These are phyloP conservation scores for Mythimna lalbum DNA, from an alignment of 2,888 invertebrate genomes.

Conservation along the genomic window DNA sequence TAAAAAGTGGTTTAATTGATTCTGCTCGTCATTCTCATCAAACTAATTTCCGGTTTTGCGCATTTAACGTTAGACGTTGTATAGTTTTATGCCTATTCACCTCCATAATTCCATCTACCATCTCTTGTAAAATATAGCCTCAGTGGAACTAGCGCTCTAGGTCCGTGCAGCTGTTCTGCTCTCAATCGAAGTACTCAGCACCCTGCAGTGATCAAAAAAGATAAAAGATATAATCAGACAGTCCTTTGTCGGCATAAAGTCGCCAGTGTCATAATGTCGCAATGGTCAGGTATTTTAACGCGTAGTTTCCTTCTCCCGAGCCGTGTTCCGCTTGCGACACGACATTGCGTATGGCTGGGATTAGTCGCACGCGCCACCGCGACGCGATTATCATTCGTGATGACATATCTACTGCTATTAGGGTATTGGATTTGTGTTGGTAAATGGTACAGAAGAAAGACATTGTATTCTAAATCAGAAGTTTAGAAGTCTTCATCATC, in stretches of 20 bases:
- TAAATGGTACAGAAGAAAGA: not conserved
- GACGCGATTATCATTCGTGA: conserved; percentile 59
- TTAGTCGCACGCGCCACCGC: conserved; percentile 68
- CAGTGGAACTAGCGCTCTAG: not conserved
- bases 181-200: not conserved
- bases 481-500: too few species aligned
- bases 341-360: conserved; percentile 60
- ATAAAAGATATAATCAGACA: conserved; percentile 28
- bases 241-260: conserved; percentile 38
- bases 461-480: not conserved
- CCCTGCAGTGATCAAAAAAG: conserved; percentile 20
- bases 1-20: too few species aligned
- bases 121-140: not conserved
- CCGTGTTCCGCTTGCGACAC: conserved; percentile 68
- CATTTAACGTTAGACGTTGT: too few species aligned
- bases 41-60: too few species aligned
- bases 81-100: too few species aligned
- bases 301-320: conserved; percentile 65
- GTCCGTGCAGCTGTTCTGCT: not conserved
- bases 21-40: too few species aligned
- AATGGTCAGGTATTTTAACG: conserved; percentile 67
- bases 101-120: too few species aligned
- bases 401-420: conserved; percentile 56
- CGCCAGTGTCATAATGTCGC: conserved; percentile 67
- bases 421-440: conserved; percentile 5